Evolutionary conservation across 2,113 vertebrate genomes (phyloP).

Genomic region (Hemibagrus wyckioides): DNA sequence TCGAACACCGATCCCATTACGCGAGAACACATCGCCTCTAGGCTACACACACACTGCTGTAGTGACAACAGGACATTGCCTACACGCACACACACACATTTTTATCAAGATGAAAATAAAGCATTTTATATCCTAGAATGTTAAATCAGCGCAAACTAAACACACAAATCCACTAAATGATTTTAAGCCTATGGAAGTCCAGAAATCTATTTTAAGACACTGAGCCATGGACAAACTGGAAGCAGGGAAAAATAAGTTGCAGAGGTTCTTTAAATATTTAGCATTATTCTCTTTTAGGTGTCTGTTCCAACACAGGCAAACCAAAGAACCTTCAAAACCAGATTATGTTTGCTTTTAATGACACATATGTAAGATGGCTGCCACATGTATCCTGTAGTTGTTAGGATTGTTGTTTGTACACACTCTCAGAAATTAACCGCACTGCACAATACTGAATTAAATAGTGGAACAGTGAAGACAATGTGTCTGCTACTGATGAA

Average conservation of each 20-base stretch:
- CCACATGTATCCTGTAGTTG: not conserved
- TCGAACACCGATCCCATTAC: slow-evolving; percentile 58
- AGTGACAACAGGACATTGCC: slow-evolving; percentile 33
- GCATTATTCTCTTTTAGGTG: not conserved
- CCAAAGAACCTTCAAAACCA: not conserved
- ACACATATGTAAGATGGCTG: not conserved
- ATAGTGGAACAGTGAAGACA: not conserved
- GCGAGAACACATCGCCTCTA: slow-evolving; percentile 53
- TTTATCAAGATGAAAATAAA: slow-evolving; percentile 34
- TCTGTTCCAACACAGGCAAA: not conserved
- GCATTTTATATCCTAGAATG: slow-evolving; percentile 2
- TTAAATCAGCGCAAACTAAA: slow-evolving; percentile 10
- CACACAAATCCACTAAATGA: not conserved
- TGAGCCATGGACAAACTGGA: not conserved
- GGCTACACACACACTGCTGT: slow-evolving; percentile 41
- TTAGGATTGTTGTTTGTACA: not conserved
- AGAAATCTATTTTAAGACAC: not conserved
- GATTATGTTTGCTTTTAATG: not conserved
- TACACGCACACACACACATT: slow-evolving; percentile 25
- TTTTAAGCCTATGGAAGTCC: not conserved
- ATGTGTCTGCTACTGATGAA: not conserved
- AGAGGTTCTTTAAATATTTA: not conserved
- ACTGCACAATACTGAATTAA: not conserved
- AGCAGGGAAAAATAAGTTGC: too few relatives aligned
- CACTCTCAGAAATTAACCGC: not conserved